Conservation (phyloP, 2,797 vertebrate species). For the Discoglossus pictus region DNA sequence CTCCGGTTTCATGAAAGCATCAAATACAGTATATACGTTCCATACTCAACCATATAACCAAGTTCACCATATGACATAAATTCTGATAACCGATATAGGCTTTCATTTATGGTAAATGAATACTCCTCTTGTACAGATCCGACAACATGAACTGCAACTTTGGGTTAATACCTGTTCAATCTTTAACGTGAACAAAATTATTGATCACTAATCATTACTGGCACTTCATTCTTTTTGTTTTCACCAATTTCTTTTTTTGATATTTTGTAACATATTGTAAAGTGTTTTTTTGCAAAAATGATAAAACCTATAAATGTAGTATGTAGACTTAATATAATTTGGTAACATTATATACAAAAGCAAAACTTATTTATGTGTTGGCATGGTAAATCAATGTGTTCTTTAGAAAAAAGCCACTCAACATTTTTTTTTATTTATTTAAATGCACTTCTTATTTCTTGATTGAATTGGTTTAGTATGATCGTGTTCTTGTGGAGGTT, state of each 20-base stretch:
- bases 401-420: constrained; percentile 77
- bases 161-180: neutral
- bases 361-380: constrained; percentile 58
- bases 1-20: too few relatives aligned
- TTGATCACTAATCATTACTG: constrained; percentile 11
- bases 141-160: too few relatives aligned
- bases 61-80: too few relatives aligned
- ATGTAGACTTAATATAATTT: constrained; percentile 63
- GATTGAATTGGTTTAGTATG: constrained; percentile 78
- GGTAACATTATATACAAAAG: constrained; percentile 63
- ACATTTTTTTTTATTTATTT: constrained; percentile 79
- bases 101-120: too few relatives aligned
- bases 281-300: constrained; percentile 43
- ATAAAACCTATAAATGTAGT: constrained; percentile 55
- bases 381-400: constrained; percentile 79
- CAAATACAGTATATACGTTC: too few relatives aligned
- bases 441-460: constrained; percentile 82
- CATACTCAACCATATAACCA: too few relatives aligned
- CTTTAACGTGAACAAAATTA: neutral
- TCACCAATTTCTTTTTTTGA: constrained; percentile 57
- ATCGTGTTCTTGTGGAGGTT: constrained; percentile 94
- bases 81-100: too few relatives aligned
- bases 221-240: constrained; percentile 44
- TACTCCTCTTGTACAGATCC: too few relatives aligned
- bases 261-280: constrained; percentile 50